Base-by-base conservation (phyloP, 92 coral and sea anemone species). In the Phenganax marumi region DNA sequence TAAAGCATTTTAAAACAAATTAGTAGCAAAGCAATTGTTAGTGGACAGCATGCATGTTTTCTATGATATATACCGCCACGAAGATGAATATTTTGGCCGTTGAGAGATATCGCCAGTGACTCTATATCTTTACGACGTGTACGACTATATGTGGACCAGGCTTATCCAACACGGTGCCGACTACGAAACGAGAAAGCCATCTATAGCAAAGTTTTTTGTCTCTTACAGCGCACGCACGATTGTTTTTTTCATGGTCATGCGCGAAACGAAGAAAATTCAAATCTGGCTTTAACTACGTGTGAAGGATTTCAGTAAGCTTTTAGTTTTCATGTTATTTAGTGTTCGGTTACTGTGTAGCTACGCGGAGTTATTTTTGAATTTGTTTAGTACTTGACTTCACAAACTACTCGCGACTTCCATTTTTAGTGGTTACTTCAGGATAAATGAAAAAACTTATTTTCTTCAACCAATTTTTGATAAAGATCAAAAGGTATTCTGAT, bases 171-270 rank as follows among this genome's bases (percentile, higher is more conserved):
- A 33, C 6, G 0, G 22, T 14, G 0, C 21, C 23, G 18, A 26
- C n/a, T 51, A 7, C 26, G 0, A 12, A 63, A 12, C 11, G 0
- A 22, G 1, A 0, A 18, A 63, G 10, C 43, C 43, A 63, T 12
- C 10, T 12, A 63, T 0, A 18, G 10, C 22, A 18, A 63, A 18
- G 0, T 63, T 12, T 0, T 63, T 69, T 69, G 8, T 63, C 19
- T 66, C 6, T 66, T 66, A 0, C 2, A 78, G 83, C 50, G 73
- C n/a, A 61, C 83, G 21, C 79, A 70, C 55, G 80, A 81, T 24
- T 91, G 93, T 56, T 91, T 88, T 68, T 88, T 76, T 60, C 91
- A 88, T 26, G 93, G 93, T 26, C 85, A 70, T 52, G 64, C 86
- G 12, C 76, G 84, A 65, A 89, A 91, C 16, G 83, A 63, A 72